phyloP scores from a whole-genome alignment of 2,113 vertebrate genomes.

The Cheirogaleus medius region DNA sequence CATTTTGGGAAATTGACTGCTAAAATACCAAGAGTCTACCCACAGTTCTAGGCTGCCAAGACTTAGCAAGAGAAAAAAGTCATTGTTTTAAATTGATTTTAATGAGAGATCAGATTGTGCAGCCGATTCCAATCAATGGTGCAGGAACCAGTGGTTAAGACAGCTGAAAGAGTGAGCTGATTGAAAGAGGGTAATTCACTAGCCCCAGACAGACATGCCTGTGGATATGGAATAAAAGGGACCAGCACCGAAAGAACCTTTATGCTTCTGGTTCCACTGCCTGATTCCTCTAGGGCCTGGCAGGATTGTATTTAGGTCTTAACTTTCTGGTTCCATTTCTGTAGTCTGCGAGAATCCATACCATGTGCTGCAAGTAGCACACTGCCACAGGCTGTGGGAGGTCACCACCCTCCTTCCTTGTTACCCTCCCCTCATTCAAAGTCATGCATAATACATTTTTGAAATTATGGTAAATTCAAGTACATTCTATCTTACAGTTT shows the following conservation, averaged over 20 bases:
- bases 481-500: background rate
- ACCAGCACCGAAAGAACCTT: background rate
- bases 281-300: background rate
- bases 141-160: conserved; percentile 2
- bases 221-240: background rate
- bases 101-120: background rate
- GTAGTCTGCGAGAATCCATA: background rate
- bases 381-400: background rate
- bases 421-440: accelerated
- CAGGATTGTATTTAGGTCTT: background rate
- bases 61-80: background rate
- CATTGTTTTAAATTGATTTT: conserved; percentile 36
- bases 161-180: conserved; percentile 4
- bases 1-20: background rate
- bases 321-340: background rate
- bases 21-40: background rate
- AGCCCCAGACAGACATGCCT: background rate
- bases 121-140: background rate
- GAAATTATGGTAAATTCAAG: background rate
- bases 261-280: background rate
- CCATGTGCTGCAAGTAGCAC: background rate
- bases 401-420: background rate
- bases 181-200: background rate
- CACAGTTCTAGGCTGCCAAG: background rate
- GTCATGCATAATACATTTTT: background rate